Percentiles rank a stretch among this genome's conserved stretches.
phyloP scores from a whole-genome alignment of 2,888 invertebrate species.

The Phaedon cochleariae region DNA sequence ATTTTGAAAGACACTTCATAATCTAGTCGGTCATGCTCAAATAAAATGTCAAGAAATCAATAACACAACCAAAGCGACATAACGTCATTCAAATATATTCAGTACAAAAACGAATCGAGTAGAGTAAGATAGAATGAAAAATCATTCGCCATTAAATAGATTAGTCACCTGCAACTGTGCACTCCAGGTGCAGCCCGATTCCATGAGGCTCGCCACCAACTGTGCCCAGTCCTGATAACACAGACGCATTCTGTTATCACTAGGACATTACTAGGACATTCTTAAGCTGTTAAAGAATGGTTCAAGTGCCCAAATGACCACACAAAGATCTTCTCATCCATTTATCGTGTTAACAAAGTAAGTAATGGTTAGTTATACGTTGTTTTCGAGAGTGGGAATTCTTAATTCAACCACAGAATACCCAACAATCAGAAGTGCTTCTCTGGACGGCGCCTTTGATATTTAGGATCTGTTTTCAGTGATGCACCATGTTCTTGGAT shows the following conservation, averaged over 20 bases:
- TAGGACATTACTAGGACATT: too few relatives aligned
- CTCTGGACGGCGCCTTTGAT: too few relatives aligned
- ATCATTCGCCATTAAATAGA: conserved; percentile 46
- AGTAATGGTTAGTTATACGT: too few relatives aligned
- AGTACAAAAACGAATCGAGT: conserved; percentile 4
- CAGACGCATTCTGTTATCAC: conserved; percentile 34
- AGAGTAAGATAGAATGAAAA: conserved; percentile 41
- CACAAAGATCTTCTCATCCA: too few relatives aligned
- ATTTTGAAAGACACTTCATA: not conserved
- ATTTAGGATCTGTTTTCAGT: too few relatives aligned
- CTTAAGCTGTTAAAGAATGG: not conserved
- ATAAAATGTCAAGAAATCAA: not conserved
- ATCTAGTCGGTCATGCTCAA: not conserved
- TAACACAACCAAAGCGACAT: not conserved
- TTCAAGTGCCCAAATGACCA: not conserved
- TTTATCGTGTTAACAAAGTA: too few relatives aligned
- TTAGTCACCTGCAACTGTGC: conserved; percentile 77
- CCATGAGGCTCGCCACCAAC: conserved; percentile 85
- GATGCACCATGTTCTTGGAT: too few relatives aligned
- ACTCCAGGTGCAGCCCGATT: conserved; percentile 84
- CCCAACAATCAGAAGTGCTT: too few relatives aligned
- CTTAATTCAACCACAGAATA: too few relatives aligned
- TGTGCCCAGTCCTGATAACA: conserved; percentile 81
- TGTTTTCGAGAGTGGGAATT: too few relatives aligned
- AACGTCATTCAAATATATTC: not conserved